Evolutionary conservation across 2,888 invertebrate genomes (phyloP).

Genomic region (Ctena decussata): DNA sequence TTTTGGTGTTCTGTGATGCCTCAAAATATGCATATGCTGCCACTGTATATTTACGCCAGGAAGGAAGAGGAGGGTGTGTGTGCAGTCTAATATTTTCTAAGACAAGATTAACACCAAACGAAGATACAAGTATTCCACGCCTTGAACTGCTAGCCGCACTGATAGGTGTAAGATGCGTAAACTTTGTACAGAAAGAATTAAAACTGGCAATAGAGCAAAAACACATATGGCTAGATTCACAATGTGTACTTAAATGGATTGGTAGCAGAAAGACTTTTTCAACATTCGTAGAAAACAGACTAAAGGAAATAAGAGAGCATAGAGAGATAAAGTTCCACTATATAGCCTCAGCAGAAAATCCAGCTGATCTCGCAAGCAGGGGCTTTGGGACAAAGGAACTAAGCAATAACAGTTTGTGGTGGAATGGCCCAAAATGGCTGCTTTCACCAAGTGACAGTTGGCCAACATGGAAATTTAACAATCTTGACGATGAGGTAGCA

Average conservation of each 20-base stretch:
- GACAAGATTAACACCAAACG: conserved; percentile 20
- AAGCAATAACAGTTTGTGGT: no score
- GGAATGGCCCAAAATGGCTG: conserved; percentile 1
- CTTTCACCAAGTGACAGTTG: background rate
- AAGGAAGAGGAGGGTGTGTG: background rate
- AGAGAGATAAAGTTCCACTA: background rate
- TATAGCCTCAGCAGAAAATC: background rate
- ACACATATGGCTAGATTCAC: conserved; percentile 10
- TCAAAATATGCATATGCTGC: conserved; percentile 9
- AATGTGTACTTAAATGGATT: conserved; percentile 3
- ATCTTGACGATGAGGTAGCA: background rate
- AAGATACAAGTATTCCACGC: conserved; percentile 18
- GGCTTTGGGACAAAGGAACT: background rate
- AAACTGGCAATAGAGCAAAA: background rate
- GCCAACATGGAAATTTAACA: background rate
- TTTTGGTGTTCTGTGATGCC: no score
- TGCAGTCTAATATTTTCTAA: conserved; percentile 26
- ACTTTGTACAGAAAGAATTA: background rate
- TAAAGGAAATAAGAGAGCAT: background rate
- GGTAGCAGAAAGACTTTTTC: background rate
- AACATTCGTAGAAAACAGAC: background rate
- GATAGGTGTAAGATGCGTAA: conserved; percentile 18
- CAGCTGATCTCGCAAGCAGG: background rate
- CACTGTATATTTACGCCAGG: conserved; percentile 8
- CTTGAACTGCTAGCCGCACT: no score